phyloP scores from a whole-genome alignment of 2,113 vertebrate species.

The Circaetus cinerascens region DNA sequence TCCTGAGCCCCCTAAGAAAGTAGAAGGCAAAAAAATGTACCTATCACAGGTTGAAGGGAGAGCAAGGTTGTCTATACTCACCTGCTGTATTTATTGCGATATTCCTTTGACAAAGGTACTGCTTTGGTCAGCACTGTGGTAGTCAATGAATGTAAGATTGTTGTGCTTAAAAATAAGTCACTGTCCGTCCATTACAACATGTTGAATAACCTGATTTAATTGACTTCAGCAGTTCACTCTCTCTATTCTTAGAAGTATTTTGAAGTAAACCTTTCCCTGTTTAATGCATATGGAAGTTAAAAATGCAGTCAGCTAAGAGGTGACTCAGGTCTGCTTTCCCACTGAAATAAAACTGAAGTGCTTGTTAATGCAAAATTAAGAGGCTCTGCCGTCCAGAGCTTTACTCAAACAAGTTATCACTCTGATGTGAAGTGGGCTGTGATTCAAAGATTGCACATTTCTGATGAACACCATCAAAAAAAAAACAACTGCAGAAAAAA shows the following conservation, averaged over 20 bases:
- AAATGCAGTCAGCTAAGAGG: not conserved
- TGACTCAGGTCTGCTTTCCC: not conserved
- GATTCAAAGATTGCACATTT: not conserved
- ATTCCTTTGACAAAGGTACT: not conserved
- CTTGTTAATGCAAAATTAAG: conserved; percentile 13
- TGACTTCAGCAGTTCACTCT: not conserved
- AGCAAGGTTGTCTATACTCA: not conserved
- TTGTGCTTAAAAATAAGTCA: not conserved
- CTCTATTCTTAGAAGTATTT: not conserved
- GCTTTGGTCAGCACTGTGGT: not conserved
- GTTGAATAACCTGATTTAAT: not conserved
- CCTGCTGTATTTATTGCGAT: not conserved
- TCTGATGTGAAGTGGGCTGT: not conserved
- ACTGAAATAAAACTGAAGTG: not conserved
- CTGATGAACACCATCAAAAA: not conserved
- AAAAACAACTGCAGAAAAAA: not conserved
- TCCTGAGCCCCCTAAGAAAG: not conserved
- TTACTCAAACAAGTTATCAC: not conserved
- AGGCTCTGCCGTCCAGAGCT: not conserved
- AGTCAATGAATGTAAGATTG: not conserved
- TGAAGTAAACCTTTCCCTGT: not conserved
- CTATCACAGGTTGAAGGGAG: not conserved
- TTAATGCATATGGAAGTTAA: not conserved
- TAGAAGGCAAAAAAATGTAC: not conserved
- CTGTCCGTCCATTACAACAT: not conserved